These are phyloP conservation scores for Sinotaia quadrata DNA, from an alignment of 2,888 invertebrate species.

Conservation along the genomic window DNA sequence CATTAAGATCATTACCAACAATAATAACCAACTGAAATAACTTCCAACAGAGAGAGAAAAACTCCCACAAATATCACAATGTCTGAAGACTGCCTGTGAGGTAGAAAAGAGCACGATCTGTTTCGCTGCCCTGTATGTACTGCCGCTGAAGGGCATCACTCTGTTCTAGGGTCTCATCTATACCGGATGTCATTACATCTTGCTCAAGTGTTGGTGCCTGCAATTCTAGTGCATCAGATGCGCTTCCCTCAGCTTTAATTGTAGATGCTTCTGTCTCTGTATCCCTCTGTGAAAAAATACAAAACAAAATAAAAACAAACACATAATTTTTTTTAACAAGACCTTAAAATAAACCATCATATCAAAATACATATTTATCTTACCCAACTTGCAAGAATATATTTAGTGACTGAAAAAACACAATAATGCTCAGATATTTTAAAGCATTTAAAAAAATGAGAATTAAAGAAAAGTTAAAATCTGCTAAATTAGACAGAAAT, in stretches of 20 bases:
- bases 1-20: too few relatives aligned
- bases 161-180: constrained; percentile 16
- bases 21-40: too few relatives aligned
- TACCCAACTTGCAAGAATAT: background rate
- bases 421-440: too few relatives aligned
- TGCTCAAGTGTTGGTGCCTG: constrained; percentile 20
- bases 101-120: constrained; percentile 16
- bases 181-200: constrained; percentile 16
- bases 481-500: too few relatives aligned
- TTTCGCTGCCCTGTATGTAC: constrained; percentile 23
- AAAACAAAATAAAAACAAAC: background rate
- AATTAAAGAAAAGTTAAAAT: too few relatives aligned
- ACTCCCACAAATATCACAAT: background rate
- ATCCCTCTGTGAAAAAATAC: background rate
- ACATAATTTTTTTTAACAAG: too few relatives aligned
- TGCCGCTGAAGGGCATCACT: constrained; percentile 11
- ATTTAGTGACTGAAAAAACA: too few relatives aligned
- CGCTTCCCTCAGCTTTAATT: background rate
- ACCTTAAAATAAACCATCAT: background rate
- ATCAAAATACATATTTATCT: background rate
- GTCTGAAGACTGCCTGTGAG: constrained; percentile 12
- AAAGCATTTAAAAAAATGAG: too few relatives aligned
- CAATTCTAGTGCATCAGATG: constrained; percentile 4
- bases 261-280: background rate
- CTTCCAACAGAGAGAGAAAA: too few relatives aligned